These are phyloP conservation scores for Pissodes strobi DNA, from an alignment of 1,140 invertebrate genomes.

Conservation along the genomic window DNA sequence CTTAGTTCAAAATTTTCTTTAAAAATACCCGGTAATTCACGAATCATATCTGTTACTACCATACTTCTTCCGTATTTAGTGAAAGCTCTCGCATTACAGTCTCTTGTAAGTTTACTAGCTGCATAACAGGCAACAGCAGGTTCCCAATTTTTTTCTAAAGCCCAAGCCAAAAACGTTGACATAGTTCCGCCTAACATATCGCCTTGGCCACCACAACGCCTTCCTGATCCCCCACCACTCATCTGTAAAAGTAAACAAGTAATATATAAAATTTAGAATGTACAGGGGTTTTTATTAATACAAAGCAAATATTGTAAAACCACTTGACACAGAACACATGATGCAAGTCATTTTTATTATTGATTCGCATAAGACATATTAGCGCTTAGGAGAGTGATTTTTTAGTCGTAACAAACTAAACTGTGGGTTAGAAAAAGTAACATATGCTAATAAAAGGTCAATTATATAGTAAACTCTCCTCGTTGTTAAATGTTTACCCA, in stretches of 20 bases:
- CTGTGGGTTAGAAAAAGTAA: no score
- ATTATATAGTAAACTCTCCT: no score
- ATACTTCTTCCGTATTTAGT: constrained; percentile 77
- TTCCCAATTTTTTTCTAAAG: constrained; percentile 58
- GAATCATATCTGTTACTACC: constrained; percentile 85
- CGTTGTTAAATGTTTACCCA: no score
- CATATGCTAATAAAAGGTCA: no score
- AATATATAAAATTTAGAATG: no score
- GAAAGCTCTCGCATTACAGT: constrained; percentile 80
- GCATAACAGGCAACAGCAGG: constrained; percentile 79
- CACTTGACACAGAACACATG: no score
- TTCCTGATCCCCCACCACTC: constrained; percentile 70
- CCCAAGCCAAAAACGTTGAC: constrained; percentile 86
- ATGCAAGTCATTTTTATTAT: no score
- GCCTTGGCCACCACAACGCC: constrained; percentile 96
- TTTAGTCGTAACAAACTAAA: no score
- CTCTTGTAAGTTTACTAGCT: constrained; percentile 78
- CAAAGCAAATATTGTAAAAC: background rate
- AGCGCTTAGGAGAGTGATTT: no score
- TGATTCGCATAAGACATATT: no score
- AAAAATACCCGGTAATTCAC: constrained; percentile 76
- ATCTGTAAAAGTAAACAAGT: constrained; percentile 11
- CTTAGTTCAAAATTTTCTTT: constrained; percentile 62
- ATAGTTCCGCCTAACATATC: constrained; percentile 88
- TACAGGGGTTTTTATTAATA: no score